Evolutionary conservation across 2,797 vertebrate species (phyloP).

Genomic region (Taenioides sp.): DNA sequence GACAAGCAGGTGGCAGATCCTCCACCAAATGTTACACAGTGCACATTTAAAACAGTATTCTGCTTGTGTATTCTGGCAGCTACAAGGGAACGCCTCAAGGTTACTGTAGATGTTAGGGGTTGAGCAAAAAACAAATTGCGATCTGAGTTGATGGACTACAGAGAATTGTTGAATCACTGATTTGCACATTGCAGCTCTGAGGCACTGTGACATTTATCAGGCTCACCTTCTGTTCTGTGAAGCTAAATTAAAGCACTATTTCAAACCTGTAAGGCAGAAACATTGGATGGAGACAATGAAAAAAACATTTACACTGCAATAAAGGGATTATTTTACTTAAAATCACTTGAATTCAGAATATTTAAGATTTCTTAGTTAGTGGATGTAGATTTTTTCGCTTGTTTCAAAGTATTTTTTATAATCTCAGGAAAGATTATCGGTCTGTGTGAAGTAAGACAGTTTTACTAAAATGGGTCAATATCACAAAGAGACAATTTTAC

Average conservation of each 20-base stretch:
- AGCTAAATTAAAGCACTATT: slow-evolving; percentile 21
- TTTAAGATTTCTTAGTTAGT: too few relatives aligned
- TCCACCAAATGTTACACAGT: too few relatives aligned
- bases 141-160: slow-evolving; percentile 21
- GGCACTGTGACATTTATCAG: slow-evolving; percentile 33
- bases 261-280: slow-evolving; percentile 4
- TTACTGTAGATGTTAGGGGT: slow-evolving; percentile 44
- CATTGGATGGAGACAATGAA: neutral
- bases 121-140: slow-evolving; percentile 51
- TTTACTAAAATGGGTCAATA: neutral
- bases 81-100: slow-evolving; percentile 10
- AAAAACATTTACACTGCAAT: neutral
- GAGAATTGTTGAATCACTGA: slow-evolving; percentile 60
- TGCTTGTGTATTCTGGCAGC: neutral
- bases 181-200: slow-evolving; percentile 26
- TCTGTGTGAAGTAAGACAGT: neutral
- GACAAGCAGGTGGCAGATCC: too few relatives aligned
- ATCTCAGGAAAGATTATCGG: neutral
- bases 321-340: neutral
- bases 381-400: too few relatives aligned
- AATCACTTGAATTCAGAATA: too few relatives aligned
- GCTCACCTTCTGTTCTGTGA: slow-evolving; percentile 19
- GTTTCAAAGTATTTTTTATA: neutral
- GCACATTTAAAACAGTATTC: slow-evolving; percentile 35
- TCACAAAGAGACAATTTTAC: neutral